Evolutionary conservation across 2,888 invertebrate species (phyloP).

Genomic region (Thumatha senex): DNA sequence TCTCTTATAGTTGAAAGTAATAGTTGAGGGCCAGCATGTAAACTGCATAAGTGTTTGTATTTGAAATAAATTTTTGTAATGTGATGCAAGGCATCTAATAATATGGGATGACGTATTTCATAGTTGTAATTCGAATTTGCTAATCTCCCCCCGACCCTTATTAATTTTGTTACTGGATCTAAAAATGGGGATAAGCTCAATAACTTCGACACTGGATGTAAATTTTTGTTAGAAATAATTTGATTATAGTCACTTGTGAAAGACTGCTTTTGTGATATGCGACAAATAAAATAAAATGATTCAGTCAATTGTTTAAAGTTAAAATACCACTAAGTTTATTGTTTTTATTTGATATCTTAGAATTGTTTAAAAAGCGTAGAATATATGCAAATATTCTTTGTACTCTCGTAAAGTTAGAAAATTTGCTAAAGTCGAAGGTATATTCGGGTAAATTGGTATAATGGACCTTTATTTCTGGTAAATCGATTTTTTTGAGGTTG

Average conservation of each 20-base stretch:
- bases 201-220: no score
- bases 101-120: neutral
- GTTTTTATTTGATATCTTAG: neutral
- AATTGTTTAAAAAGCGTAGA: neutral
- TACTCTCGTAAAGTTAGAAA: no score
- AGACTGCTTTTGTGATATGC: slow-evolving; percentile 1
- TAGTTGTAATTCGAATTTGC: neutral
- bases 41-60: neutral
- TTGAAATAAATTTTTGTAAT: neutral
- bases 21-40: slow-evolving; percentile 9
- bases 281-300: neutral
- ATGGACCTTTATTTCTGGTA: no score
- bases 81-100: neutral
- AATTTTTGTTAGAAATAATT: no score
- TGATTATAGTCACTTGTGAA: no score
- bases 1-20: slow-evolving; percentile 8
- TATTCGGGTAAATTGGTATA: no score
- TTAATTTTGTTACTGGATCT: no score
- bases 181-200: no score
- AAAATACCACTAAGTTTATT: neutral
- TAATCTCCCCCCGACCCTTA: no score
- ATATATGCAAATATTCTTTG: no score
- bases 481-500: no score
- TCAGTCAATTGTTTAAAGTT: neutral
- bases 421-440: no score